A percentile compares a stretch with the other conserved stretches of the same genome.
Evolutionary conservation across 2,113 vertebrate species (phyloP).

Genomic region (Nesogale talazaci): DNA sequence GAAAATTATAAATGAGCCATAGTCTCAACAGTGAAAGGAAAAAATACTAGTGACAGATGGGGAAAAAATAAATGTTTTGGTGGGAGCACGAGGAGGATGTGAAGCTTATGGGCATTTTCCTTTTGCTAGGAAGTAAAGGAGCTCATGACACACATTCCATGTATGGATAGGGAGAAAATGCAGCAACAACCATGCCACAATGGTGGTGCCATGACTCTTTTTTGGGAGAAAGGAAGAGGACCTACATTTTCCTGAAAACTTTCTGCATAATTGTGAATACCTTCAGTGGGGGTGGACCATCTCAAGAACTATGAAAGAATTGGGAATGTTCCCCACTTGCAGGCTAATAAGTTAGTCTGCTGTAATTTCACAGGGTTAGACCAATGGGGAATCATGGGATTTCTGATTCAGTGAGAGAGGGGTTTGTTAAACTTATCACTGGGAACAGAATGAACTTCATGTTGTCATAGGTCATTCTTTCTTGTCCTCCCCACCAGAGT

Average conservation of each 20-base stretch:
- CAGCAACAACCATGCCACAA: background rate
- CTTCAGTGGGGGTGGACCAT: background rate
- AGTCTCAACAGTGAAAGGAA: background rate
- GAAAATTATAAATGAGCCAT: background rate
- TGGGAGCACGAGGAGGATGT: no score
- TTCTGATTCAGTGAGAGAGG: background rate
- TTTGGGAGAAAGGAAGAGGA: background rate
- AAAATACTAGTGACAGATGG: background rate
- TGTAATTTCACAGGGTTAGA: background rate
- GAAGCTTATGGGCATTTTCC: no score
- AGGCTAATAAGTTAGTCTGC: background rate
- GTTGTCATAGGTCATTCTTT: no score
- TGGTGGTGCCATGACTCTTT: background rate
- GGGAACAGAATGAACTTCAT: no score
- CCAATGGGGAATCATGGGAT: background rate
- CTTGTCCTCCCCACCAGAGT: no score
- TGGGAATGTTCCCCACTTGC: background rate
- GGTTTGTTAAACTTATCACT: no score
- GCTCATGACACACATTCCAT: no score
- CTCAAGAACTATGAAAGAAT: background rate
- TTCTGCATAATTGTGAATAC: accelerated
- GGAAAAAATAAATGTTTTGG: no score
- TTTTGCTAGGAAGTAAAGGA: no score
- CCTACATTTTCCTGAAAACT: background rate
- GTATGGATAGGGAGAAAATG: no score